Base-by-base conservation (phyloP, 2,113 vertebrate species). In the Dicerorhinus sumatrensis region DNA sequence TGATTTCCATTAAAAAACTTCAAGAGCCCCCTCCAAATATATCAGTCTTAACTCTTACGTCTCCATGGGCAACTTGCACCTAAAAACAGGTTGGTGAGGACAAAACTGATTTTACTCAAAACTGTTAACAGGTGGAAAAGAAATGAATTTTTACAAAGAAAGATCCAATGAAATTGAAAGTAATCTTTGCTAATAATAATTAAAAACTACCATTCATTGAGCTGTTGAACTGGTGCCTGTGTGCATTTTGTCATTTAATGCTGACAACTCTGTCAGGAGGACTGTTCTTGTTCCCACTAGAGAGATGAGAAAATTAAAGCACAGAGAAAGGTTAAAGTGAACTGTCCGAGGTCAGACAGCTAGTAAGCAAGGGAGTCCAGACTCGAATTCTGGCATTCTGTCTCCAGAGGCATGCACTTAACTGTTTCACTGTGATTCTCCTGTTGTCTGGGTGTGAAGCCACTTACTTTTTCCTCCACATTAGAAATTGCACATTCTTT, bases 301-400 rank as follows among this genome's bases (percentile, higher is more conserved):
- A 96, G 25, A 82, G 8, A 62, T 58, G 81, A 92, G 79, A 80
- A 96, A 94, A 89, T 70, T 51, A 84, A 97, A 92, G 46, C 62
- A 91, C 63, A 70, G 0, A 7, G 20, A 94, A 60, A 70, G 21
- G 31, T 33, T 46, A 60, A 91, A 39, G 36, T 65, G 12, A 96
- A 46, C 80, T 65, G 20, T 27, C 56, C 56, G 79, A 81, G 13
- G 54, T 65, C 83, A 56, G 17, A 84, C 14, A 36, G 21, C n/a
- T 89, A 73, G 36, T 51, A 80, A 94, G 25, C 27, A 20, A 51
- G 10, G 33, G 1, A 51, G n/a, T 62, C 29, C 14, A 8, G 6
- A 67, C 33, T 91, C 33, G 3, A 82, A 89, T 56, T 88, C 20
- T 82, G n/a, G 79, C 23, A 21, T 72, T 42, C 60, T 86, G 14